Conservation (phyloP, 2,113 vertebrate genomes). For the Sorex araneus region DNA sequence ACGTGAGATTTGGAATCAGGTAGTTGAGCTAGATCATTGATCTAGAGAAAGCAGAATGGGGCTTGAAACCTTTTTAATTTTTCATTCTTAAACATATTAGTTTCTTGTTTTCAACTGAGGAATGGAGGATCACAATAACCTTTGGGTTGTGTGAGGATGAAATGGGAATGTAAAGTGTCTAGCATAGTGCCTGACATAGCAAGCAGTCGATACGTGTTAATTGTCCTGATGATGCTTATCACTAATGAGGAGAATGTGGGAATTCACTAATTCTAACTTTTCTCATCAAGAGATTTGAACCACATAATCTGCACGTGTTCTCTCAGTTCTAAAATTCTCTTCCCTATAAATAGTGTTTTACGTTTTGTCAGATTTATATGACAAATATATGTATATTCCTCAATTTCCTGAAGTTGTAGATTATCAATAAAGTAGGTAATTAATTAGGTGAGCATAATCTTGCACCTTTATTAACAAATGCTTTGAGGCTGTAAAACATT, state of each 20-base stretch:
- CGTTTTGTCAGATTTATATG: constrained; percentile 32
- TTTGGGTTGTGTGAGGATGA: not conserved
- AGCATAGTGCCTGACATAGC: not conserved
- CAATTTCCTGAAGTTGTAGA: constrained; percentile 37
- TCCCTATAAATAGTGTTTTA: constrained; percentile 42
- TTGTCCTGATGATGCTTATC: not conserved
- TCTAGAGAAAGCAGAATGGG: not conserved
- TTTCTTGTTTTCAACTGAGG: constrained; percentile 33
- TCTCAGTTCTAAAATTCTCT: not conserved
- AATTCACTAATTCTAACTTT: not conserved
- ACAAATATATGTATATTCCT: constrained; percentile 36
- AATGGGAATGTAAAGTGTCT: not conserved
- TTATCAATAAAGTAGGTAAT: constrained; percentile 39
- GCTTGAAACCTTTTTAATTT: constrained; percentile 14
- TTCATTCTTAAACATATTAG: constrained; percentile 8
- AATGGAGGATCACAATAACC: not conserved
- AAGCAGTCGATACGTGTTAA: not conserved
- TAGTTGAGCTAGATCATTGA: constrained; percentile 16
- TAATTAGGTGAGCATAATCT: constrained; percentile 50
- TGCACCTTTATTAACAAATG: constrained; percentile 49
- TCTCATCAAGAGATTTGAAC: not conserved
- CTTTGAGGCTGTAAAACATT: constrained; percentile 61
- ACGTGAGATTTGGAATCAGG: not conserved
- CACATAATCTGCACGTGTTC: not conserved
- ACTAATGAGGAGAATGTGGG: not conserved